These are phyloP conservation scores for Pteropus rufus DNA, from an alignment of 2,797 vertebrate species.

Conservation along the genomic window DNA sequence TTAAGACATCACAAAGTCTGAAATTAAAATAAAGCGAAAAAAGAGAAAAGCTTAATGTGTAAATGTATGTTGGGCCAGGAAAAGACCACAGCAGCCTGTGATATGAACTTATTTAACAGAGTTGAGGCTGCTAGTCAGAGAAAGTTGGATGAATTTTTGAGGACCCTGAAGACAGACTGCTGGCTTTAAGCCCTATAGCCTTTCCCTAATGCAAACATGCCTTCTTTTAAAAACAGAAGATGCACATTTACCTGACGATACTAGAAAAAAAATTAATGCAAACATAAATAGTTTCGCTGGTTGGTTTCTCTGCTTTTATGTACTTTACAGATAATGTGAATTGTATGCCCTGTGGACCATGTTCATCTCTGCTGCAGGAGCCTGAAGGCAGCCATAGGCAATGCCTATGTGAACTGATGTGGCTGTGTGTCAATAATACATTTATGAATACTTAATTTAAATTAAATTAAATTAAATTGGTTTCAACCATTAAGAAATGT, in stretches of 20 bases:
- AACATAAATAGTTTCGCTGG: neutral
- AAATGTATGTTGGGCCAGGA: neutral
- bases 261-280: neutral
- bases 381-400: rapidly evolving
- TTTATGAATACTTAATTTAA: neutral
- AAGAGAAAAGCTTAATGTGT: neutral
- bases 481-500: neutral
- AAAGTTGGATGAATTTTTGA: neutral
- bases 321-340: neutral
- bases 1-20: neutral
- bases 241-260: neutral
- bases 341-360: neutral
- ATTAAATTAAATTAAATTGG: neutral
- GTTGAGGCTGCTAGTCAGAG: neutral
- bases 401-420: neutral
- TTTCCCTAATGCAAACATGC: neutral
- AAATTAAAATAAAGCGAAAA: neutral
- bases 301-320: neutral
- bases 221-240: neutral
- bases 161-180: neutral
- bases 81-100: neutral
- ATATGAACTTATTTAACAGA: neutral
- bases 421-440: neutral
- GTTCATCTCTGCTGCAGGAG: neutral
- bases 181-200: neutral